These are phyloP conservation scores for Nothoprocta pentlandii DNA, from an alignment of 2,113 vertebrate genomes.

Conservation along the genomic window DNA sequence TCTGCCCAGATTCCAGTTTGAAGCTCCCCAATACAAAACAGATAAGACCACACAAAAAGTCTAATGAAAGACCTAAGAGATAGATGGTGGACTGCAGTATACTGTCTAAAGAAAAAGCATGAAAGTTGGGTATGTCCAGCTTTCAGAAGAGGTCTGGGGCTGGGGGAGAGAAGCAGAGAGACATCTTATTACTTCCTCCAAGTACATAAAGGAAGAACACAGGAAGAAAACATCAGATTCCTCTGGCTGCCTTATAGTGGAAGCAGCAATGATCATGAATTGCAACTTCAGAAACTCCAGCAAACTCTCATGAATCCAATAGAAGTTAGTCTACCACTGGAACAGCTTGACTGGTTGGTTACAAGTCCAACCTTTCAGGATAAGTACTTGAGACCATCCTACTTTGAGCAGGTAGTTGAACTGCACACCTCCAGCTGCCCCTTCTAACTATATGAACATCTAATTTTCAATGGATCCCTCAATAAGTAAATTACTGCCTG, in stretches of 20 bases:
- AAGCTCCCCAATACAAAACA: not conserved
- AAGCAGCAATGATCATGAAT: not conserved
- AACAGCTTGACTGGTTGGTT: not conserved
- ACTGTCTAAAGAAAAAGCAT: not conserved
- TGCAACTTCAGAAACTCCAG: not conserved
- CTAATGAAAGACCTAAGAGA: not conserved
- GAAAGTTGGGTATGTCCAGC: not conserved
- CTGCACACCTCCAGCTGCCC: not conserved
- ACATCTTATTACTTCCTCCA: not conserved
- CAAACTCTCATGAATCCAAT: not conserved
- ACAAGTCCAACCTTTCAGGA: not conserved
- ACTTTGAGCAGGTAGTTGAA: not conserved
- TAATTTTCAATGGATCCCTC: not conserved
- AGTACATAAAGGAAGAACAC: not conserved
- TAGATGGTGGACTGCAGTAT: not conserved
- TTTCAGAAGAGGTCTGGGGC: not conserved
- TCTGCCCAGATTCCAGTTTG: rapidly evolving
- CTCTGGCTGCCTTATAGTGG: not conserved
- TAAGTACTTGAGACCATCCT: not conserved
- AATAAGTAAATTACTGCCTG: not conserved
- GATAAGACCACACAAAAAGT: not conserved
- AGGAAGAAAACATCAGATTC: not conserved
- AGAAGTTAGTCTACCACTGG: not conserved
- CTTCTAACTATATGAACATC: rapidly evolving
- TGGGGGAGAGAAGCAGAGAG: not conserved